These are phyloP conservation scores for Camponotus pennsylvanicus DNA, from an alignment of 1,140 invertebrate genomes.

Conservation along the genomic window DNA sequence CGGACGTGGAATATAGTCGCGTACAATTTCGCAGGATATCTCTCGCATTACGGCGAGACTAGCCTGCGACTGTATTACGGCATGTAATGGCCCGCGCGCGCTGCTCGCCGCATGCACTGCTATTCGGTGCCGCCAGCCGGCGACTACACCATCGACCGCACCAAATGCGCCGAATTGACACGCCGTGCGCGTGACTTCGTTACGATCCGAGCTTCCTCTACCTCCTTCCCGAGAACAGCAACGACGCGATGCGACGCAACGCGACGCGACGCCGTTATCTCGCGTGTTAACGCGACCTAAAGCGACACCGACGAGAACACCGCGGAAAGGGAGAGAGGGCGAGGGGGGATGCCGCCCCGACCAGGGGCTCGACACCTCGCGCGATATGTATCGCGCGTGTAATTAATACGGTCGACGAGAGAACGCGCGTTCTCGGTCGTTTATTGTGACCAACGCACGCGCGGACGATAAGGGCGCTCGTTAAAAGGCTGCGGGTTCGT, in stretches of 20 bases:
- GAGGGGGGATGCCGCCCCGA: neutral
- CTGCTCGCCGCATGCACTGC: constrained; percentile 4
- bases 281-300: constrained; percentile 57
- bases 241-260: neutral
- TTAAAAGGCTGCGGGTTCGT: neutral
- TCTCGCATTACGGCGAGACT: constrained; percentile 72
- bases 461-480: constrained; percentile 4
- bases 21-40: constrained; percentile 79
- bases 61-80: constrained; percentile 67
- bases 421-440: constrained; percentile 6
- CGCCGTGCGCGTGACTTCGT: constrained; percentile 47
- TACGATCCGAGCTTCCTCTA: neutral
- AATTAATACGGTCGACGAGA: constrained; percentile 49
- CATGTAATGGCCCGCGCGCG: constrained; percentile 68
- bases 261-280: constrained; percentile 42
- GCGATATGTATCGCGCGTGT: constrained; percentile 52
- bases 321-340: neutral
- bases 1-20: constrained; percentile 59
- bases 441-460: neutral
- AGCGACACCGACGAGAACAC: neutral
- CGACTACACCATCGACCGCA: constrained; percentile 6
- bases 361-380: constrained; percentile 51
- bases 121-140: constrained; percentile 27
- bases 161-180: constrained; percentile 46
- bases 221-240: constrained; percentile 2